Base-by-base conservation (phyloP, 2,888 invertebrate genomes). In the Escarpia spicata region DNA sequence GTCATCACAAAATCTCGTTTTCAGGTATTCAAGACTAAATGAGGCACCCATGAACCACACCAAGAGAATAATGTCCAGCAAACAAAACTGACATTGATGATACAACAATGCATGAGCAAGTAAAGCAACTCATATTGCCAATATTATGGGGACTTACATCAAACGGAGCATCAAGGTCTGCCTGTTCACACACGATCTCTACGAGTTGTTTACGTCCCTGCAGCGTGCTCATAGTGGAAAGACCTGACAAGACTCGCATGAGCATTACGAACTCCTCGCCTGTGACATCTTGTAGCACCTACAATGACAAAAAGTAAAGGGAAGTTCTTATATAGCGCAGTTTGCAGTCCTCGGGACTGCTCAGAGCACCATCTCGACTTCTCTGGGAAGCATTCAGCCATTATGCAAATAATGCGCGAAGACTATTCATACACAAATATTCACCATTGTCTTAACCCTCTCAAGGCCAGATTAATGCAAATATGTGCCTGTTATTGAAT, bases 241-340 rank as follows among this genome's bases (percentile, higher is more conserved):
- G 98, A 96, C 98, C 97, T 52, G 98, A 97, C 94, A 99, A 97
- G 94, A 99, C 97, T 91, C 98, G 98, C 98, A 99, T 98, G 93
- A 99, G 97, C 93, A 98, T 97, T 95, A 98, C 98, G 97, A 99
- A 99, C 97, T 99, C 99, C 94, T 98, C 98, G 60, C 98, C 98
- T 26, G 98, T 98, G 52, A 98, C 98, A 97, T 98, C 98, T 93
- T 96, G 95, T 93, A 97, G 94, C 52, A 96, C 96, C 96, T 97
- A 93, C 75, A 19, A 75, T 26, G 26, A n/a, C 75, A 26, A n/a
- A 26, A 52, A 9, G 15, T 15, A 52, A 9, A 52, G 52, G 15
- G 52, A 52, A 52, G 15, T 15, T 52, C 52, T 9, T 52, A 37
- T 37, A 37, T 37, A 37, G 37, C 37, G 37, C 37, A 37, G 37